Conservation (phyloP, 2,797 vertebrate species). For the Hirundo rustica region DNA sequence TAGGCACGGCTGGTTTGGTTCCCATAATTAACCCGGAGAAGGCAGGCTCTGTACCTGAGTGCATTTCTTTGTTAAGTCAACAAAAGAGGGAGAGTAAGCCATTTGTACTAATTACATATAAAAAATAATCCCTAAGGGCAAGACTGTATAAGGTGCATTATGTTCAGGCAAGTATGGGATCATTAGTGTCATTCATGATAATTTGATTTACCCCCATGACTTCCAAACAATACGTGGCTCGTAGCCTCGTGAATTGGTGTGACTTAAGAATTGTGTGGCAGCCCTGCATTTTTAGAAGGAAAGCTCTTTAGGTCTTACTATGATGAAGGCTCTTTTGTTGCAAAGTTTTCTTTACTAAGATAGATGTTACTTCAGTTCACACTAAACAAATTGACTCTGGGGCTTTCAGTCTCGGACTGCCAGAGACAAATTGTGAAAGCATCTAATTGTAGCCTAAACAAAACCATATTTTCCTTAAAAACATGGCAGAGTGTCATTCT, state of each 20-base stretch:
- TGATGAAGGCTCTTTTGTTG: background rate
- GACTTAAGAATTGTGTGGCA: background rate
- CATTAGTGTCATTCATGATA: slow-evolving; percentile 53
- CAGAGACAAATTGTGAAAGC: slow-evolving; percentile 57
- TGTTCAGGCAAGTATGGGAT: slow-evolving; percentile 40
- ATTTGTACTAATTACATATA: slow-evolving; percentile 31
- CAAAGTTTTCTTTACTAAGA: slow-evolving; percentile 18
- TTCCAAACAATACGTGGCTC: slow-evolving; percentile 49
- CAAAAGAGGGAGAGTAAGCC: slow-evolving; percentile 14
- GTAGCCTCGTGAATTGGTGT: slow-evolving; percentile 1
- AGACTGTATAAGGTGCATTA: slow-evolving; percentile 11
- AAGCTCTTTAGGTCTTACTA: background rate
- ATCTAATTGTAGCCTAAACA: slow-evolving; percentile 67
- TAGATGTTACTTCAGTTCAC: slow-evolving; percentile 57
- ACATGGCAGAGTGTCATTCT: background rate
- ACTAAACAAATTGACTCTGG: slow-evolving; percentile 34
- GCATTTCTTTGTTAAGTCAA: slow-evolving; percentile 45
- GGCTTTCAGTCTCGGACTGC: slow-evolving; percentile 42
- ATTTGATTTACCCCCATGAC: slow-evolving; percentile 49
- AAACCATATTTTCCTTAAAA: slow-evolving; percentile 61
- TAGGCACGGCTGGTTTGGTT: background rate
- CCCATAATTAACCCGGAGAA: slow-evolving; percentile 30
- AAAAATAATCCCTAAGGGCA: slow-evolving; percentile 16
- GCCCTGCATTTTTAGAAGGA: background rate
- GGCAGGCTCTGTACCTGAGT: slow-evolving; percentile 42